These are phyloP conservation scores for Spicauda simplicius DNA, from an alignment of 2,888 invertebrate species.

Conservation along the genomic window DNA sequence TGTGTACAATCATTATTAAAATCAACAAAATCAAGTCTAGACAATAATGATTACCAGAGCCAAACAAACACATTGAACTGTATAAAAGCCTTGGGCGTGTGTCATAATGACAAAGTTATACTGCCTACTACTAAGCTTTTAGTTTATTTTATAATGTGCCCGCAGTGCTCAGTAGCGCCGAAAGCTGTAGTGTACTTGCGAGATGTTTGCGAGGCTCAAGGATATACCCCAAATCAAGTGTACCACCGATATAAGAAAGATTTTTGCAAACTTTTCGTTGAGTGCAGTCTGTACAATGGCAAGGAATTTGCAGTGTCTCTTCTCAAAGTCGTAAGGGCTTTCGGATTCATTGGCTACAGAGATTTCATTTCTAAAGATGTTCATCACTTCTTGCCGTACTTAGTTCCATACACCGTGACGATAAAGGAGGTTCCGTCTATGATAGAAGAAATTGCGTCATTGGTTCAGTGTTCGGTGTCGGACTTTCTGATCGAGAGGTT, in stretches of 20 bases:
- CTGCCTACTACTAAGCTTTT: slow-evolving; percentile 80
- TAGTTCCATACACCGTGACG: slow-evolving; percentile 85
- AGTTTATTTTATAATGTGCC: slow-evolving; percentile 86
- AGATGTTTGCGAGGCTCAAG: slow-evolving; percentile 83
- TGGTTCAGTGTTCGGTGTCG: slow-evolving; percentile 84
- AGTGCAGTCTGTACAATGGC: slow-evolving; percentile 83
- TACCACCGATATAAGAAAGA: slow-evolving; percentile 87
- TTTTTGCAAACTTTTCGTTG: slow-evolving; percentile 85
- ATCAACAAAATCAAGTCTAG: slow-evolving; percentile 76
- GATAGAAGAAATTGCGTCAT: slow-evolving; percentile 86
- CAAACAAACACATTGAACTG: slow-evolving; percentile 83
- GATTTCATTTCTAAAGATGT: slow-evolving; percentile 89
- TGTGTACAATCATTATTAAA: slow-evolving; percentile 75
- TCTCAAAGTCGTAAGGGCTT: slow-evolving; percentile 86
- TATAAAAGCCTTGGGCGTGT: slow-evolving; percentile 79
- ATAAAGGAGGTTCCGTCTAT: slow-evolving; percentile 84
- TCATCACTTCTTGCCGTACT: slow-evolving; percentile 87
- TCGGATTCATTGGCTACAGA: slow-evolving; percentile 88
- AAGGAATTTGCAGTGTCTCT: slow-evolving; percentile 85
- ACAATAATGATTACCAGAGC: slow-evolving; percentile 75
- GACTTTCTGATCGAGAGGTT: slow-evolving; percentile 87
- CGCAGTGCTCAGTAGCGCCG: slow-evolving; percentile 82
- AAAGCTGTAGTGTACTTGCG: slow-evolving; percentile 84
- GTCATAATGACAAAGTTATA: slow-evolving; percentile 64
- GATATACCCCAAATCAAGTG: slow-evolving; percentile 82